Evolutionary conservation across 2,113 vertebrate genomes (phyloP).

Genomic region (Paramormyrops kingsleyae): DNA sequence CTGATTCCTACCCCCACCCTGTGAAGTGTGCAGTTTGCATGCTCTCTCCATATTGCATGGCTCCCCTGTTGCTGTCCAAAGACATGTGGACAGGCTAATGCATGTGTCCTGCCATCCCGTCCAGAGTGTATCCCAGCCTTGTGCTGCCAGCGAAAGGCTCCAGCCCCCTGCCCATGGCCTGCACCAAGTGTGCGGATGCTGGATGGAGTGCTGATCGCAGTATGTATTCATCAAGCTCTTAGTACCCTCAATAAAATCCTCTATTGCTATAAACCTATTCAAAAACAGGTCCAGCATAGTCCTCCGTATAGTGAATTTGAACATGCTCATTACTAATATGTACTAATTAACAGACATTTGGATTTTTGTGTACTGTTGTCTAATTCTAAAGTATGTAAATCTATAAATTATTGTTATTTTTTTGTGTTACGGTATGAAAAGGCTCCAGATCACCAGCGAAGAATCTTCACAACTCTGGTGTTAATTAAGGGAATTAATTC

Average conservation of each 20-base stretch:
- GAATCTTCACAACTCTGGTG: neutral
- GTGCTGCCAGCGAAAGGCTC: neutral
- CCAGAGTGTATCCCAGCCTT: neutral
- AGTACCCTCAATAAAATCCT: neutral
- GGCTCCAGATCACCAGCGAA: neutral
- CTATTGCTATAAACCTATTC: too few relatives aligned
- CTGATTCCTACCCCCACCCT: neutral
- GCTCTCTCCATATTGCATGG: neutral
- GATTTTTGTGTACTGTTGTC: neutral
- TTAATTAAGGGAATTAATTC: neutral
- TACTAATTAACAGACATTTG: neutral
- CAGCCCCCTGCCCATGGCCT: neutral
- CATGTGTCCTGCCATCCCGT: neutral
- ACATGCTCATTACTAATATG: neutral
- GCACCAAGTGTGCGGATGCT: too few relatives aligned
- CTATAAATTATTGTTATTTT: neutral
- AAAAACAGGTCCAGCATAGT: neutral
- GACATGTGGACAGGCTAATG: neutral
- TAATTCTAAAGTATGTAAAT: neutral
- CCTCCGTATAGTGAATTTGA: neutral
- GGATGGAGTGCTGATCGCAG: neutral
- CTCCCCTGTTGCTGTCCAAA: neutral
- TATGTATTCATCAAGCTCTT: neutral
- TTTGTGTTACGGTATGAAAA: neutral
- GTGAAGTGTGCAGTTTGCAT: neutral